A percentile compares a stretch with the other conserved stretches of the same genome.
Evolutionary conservation across 37 sponge, comb jelly and placozoan species (phyloP).

Genomic region (Chondrilla cf. caribensis): DNA sequence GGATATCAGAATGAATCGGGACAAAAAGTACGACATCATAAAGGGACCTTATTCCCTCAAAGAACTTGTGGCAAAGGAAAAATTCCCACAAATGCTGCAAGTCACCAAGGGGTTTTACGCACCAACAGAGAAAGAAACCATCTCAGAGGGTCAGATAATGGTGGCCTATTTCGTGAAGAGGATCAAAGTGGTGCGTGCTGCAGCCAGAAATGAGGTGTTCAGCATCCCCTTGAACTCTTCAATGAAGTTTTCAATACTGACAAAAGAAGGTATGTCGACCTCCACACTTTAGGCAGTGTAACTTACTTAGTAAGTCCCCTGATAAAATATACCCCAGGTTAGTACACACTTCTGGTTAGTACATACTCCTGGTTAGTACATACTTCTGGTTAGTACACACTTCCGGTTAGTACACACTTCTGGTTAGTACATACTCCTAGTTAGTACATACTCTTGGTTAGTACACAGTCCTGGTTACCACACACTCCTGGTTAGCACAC

Average conservation of each 20-base stretch:
- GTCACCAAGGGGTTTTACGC: not conserved
- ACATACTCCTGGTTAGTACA: too few species aligned
- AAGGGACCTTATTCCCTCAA: not conserved
- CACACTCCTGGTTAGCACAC: too few species aligned
- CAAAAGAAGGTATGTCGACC: not conserved
- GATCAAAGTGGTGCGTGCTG: not conserved
- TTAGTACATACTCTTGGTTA: too few species aligned
- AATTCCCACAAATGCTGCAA: not conserved
- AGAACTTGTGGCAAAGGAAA: not conserved
- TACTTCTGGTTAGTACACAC: too few species aligned
- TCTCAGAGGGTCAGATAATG: slow-evolving; percentile 10
- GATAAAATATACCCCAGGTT: too few species aligned
- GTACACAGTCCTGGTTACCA: too few species aligned
- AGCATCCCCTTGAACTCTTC: slow-evolving; percentile 4
- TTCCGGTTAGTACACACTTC: too few species aligned
- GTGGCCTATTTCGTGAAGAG: slow-evolving; percentile 13
- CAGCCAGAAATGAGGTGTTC: not conserved
- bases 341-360: too few species aligned
- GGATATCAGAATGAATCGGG: too few species aligned
- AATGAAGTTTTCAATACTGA: not conserved
- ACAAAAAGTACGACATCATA: not conserved
- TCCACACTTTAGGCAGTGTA: too few species aligned
- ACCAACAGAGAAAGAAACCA: not conserved
- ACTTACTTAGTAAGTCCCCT: too few species aligned
- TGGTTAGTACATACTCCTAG: too few species aligned